Base-by-base conservation (phyloP, 2,113 vertebrate genomes). In the Prunella fulvescens region DNA sequence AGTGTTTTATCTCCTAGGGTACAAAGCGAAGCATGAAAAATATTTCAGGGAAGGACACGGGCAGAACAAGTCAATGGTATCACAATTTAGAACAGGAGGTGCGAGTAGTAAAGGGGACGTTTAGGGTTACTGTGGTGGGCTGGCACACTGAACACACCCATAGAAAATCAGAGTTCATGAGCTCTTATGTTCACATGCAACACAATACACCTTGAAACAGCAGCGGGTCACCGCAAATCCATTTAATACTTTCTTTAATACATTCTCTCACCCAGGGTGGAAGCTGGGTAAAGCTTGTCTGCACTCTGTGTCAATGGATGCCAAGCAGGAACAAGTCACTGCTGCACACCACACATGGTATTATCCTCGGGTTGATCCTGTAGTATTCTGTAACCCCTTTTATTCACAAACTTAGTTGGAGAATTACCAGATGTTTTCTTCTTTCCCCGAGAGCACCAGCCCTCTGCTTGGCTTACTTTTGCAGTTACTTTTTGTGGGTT, bases 31-130 rank as follows among this genome's bases (percentile, higher is more conserved):
- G 15, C 16, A 61, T 19, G 48, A 57, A 65, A 69, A 90, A 20
- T 26, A 76, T 61, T 87, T 69, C 40, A 56, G 48, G 33, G n/a
- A 71, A 81, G 24, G 12, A 39, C 6, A 83, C 9, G 4, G 1
- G 2, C 8, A 10, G 11, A 44, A 61, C 28, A 79, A 94, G 45
- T 42, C 62, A 92, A 19, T 17, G 22, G n/a, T 64, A 72, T 48
- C 48, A 72, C 7, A 47, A 57, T 48, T 71, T 72, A 69, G 40
- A 76, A 64, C 54, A 50, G 53, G n/a, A 87, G 28, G 53, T 1
- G 1, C 20, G 10, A 71, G 53, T 5, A 58, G n/a, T 22, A 71
- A 84, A 85, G 37, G 58, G 7, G 9, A 53, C 0, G 0, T 40
- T 93, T 61, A 69, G 62, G 17, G 40, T 72, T 93, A 48, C 61